Conservation (phyloP, 1,140 invertebrate genomes). For the Contarinia nasturtii region DNA sequence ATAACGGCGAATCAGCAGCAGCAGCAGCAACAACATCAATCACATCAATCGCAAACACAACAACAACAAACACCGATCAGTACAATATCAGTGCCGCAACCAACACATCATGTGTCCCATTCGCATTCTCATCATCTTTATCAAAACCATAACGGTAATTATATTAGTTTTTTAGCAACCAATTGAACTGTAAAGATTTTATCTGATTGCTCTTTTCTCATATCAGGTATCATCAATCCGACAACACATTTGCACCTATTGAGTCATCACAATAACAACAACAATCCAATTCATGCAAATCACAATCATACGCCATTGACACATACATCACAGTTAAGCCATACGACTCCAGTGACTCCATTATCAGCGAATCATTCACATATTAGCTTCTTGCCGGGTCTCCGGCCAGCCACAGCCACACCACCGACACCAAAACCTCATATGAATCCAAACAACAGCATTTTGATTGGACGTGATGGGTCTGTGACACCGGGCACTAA, state of each 20-base stretch:
- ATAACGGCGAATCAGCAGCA: constrained; percentile 12
- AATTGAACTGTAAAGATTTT: too few relatives aligned
- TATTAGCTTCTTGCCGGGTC: constrained; percentile 12
- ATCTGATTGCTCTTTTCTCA: background rate
- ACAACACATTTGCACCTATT: constrained; percentile 17
- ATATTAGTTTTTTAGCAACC: constrained; percentile 2
- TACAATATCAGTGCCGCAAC: constrained; percentile 8
- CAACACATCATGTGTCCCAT: constrained; percentile 2
- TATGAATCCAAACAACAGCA: constrained; percentile 4
- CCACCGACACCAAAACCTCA: constrained; percentile 23
- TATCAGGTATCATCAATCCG: constrained; percentile 10
- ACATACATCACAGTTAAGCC: constrained; percentile 3
- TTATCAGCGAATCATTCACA: constrained; percentile 23
- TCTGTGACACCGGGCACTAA: constrained; percentile 39
- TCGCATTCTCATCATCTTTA: too few relatives aligned
- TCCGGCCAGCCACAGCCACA: constrained; percentile 28
- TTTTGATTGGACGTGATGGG: constrained; percentile 30
- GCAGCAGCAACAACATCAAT: too few relatives aligned
- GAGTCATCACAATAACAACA: background rate
- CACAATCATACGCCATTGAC: constrained; percentile 3
- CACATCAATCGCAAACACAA: constrained; percentile 1
- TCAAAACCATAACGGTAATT: too few relatives aligned
- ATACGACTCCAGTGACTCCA: constrained; percentile 12
- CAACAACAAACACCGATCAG: constrained; percentile 7
- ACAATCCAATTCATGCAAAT: constrained; percentile 3